Base-by-base conservation (phyloP, 2,113 vertebrate genomes). In the Cyprinodon tularosa region DNA sequence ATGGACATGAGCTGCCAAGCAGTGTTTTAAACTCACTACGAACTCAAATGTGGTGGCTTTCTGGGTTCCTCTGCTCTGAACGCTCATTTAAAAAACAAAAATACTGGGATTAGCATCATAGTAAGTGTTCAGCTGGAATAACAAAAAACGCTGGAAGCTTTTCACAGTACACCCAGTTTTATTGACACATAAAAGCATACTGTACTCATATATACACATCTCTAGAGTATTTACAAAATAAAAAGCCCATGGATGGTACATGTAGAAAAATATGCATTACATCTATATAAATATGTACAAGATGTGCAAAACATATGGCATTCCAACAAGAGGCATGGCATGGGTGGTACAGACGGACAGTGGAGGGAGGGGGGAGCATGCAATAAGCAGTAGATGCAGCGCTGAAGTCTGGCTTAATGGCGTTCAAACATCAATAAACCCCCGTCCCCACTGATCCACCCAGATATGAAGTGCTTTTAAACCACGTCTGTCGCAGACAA, bases 261-360 rank as follows among this genome's bases (percentile, higher is more conserved):
- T 96, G 96, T 97, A 97, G 95, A 99, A 99, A 97, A 96, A 96
- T 97, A 97, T 95, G 97, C 96, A 91, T 96, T 93, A 96, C 96
- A 95, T 98, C 95, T 97, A 96, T 98, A 97, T 94, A 97, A 96
- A 93, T 95, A 94, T 99, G 95, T 98, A 97, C 97, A 98, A 96
- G 96, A 95, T 98, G 97, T 99, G 97, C 97, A 98, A 98, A 98
- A 98, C 91, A 86, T 96, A 97, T 96, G 96, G 96, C 95, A 94
- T 97, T 96, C 95, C 94, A 93, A 96, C 81, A 89, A 92, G 88
- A 88, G 88, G 83, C 90, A 42, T 88, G 86, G 89, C 84, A 70
- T 78, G 87, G 67, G 76, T 9, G 68, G 78, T 0, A 66, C 36
- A 36, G 68, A 72, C 36, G 22, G 68, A 72, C 4, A 10, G 62